A percentile compares a stretch with the other conserved stretches of the same genome.
Evolutionary conservation across 2,888 invertebrate genomes (phyloP).

Genomic region (Alentia gelatinosa): DNA sequence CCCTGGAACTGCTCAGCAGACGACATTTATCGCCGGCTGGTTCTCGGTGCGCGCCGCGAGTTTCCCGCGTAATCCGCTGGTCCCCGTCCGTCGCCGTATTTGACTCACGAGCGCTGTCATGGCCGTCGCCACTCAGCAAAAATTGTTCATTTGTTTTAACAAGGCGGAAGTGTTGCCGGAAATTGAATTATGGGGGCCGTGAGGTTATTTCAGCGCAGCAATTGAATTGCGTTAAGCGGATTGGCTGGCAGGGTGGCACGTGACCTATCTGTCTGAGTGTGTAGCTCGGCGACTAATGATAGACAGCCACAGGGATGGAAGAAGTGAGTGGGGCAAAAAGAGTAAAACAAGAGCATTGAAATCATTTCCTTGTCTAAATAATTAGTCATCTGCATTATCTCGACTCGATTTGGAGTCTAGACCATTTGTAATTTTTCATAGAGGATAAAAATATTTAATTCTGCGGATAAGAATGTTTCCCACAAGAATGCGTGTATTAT

Average conservation of each 20-base stretch:
- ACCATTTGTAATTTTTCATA: too few species aligned
- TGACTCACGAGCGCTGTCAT: neutral
- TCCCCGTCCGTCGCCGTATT: neutral
- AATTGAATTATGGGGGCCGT: conserved; percentile 16
- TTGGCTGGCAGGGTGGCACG: neutral
- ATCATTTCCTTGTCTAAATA: too few species aligned
- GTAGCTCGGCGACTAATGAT: neutral
- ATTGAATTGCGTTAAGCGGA: neutral
- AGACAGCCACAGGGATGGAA: neutral
- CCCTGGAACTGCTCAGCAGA: too few species aligned
- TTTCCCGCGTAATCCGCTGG: neutral
- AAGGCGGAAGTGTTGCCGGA: conserved; percentile 4
- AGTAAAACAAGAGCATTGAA: too few species aligned
- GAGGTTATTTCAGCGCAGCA: neutral
- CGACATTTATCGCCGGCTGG: neutral
- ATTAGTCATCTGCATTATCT: too few species aligned
- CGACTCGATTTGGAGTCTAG: too few species aligned
- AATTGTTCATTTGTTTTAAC: conserved; percentile 21
- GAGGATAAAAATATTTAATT: too few species aligned
- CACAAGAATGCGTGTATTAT: too few species aligned
- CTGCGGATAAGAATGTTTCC: too few species aligned
- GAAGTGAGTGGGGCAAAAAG: neutral
- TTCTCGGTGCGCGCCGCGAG: neutral
- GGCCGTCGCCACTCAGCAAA: neutral
- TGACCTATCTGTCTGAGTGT: conserved; percentile 1